Evolutionary conservation across 2,888 invertebrate genomes (phyloP).

Genomic region (Julus scandinavius): DNA sequence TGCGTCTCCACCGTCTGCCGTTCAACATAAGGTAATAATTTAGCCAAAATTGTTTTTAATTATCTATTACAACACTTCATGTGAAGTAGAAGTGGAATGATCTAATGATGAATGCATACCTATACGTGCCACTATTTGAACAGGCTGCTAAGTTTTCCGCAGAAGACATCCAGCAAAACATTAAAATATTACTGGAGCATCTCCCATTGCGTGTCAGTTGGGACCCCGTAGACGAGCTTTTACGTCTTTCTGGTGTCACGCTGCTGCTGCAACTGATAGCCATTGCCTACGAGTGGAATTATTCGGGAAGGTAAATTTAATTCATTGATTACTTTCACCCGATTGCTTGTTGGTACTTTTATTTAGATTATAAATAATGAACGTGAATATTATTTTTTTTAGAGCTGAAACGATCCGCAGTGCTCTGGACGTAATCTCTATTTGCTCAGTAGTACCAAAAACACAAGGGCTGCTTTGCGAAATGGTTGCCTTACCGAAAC

Average conservation of each 20-base stretch:
- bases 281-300: conserved; percentile 92
- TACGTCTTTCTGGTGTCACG: conserved; percentile 80
- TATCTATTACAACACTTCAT: too few relatives aligned
- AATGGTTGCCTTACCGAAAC: conserved; percentile 72
- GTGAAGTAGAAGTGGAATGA: too few relatives aligned
- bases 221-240: conserved; percentile 88
- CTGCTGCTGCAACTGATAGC: conserved; percentile 87
- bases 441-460: conserved; percentile 88
- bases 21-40: conserved; percentile 67
- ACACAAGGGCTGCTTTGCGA: conserved; percentile 71
- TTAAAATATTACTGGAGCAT: conserved; percentile 81
- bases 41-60: too few relatives aligned
- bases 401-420: conserved; percentile 82
- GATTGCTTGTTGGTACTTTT: neutral
- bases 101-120: too few relatives aligned
- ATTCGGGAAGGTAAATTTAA: conserved; percentile 74
- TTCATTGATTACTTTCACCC: conserved; percentile 20
- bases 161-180: conserved; percentile 87
- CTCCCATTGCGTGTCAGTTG: conserved; percentile 82
- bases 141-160: conserved; percentile 72
- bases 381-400: neutral
- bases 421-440: conserved; percentile 85
- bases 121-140: conserved; percentile 39
- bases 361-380: neutral
- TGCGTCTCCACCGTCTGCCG: conserved; percentile 62